Percentiles rank a stretch among this genome's conserved stretches.
Conservation (phyloP, 64 coral and sea anemone genomes). For the Stylophora pistillata region DNA sequence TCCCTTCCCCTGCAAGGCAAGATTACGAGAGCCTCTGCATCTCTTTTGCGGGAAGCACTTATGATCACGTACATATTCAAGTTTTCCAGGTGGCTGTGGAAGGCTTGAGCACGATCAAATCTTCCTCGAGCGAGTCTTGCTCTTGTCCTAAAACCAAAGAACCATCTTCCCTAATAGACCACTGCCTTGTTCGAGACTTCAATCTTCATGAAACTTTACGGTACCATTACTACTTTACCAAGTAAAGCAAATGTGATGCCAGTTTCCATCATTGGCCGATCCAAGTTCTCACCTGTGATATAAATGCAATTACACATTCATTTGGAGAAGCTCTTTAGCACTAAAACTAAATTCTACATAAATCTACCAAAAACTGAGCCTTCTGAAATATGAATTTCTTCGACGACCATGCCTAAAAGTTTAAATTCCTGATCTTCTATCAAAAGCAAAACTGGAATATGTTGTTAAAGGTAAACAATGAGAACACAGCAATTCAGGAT, state of each 20-base stretch:
- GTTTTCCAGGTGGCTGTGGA: background rate
- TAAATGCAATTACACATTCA: background rate
- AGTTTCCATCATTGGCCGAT: slow-evolving; percentile 23
- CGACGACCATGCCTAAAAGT: too few species aligned
- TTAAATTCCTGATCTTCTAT: too few species aligned
- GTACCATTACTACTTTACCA: background rate
- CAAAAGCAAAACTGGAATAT: too few species aligned
- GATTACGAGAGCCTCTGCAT: background rate
- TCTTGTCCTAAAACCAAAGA: background rate
- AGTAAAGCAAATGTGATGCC: slow-evolving; percentile 2
- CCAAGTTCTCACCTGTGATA: background rate
- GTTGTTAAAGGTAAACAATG: too few species aligned
- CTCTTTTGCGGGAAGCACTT: background rate
- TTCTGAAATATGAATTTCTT: too few species aligned
- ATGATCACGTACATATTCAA: background rate
- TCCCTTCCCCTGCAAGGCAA: background rate
- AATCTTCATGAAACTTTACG: background rate
- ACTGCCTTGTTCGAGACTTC: background rate
- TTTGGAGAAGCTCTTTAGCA: background rate
- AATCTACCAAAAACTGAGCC: too few species aligned
- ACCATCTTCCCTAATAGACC: background rate
- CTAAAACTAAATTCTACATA: too few species aligned
- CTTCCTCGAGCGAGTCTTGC: background rate
- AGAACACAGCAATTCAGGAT: too few species aligned
- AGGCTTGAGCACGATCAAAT: background rate